A percentile compares a stretch with the other conserved stretches of the same genome.
Evolutionary conservation across 2,113 vertebrate species (phyloP).

Genomic region (Ictalurus furcatus): DNA sequence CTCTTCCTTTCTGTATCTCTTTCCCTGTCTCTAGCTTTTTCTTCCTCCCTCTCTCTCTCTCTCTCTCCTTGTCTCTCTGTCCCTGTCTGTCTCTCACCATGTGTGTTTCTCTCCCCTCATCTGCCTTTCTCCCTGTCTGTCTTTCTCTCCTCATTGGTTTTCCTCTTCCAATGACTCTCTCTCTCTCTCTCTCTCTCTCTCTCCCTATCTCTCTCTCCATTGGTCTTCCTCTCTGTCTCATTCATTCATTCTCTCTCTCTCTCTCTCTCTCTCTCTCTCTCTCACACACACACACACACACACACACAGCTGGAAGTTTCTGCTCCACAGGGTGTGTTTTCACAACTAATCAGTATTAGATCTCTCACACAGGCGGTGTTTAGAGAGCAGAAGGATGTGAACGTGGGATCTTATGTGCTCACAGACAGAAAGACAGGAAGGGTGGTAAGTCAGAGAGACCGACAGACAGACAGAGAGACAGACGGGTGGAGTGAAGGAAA

Average conservation of each 20-base stretch:
- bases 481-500: conserved; percentile 11
- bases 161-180: not conserved
- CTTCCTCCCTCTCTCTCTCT: not conserved
- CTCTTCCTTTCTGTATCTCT: not conserved
- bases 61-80: not conserved
- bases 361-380: not conserved
- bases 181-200: not conserved
- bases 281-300: not conserved
- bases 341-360: not conserved
- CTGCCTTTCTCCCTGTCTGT: not conserved
- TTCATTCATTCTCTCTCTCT: not conserved
- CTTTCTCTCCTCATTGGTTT: not conserved
- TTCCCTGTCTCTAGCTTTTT: not conserved
- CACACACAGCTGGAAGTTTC: not conserved
- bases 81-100: not conserved
- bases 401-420: not conserved
- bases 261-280: not conserved
- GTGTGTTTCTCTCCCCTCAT: not conserved
- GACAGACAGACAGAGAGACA: not conserved
- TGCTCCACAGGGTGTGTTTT: not conserved
- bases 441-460: not conserved
- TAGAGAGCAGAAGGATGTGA: not conserved
- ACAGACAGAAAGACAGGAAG: not conserved
- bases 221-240: not conserved
- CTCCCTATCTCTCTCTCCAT: not conserved